Evolutionary conservation across 2,113 vertebrate species (phyloP).

Genomic region (Heptranchias perlo): DNA sequence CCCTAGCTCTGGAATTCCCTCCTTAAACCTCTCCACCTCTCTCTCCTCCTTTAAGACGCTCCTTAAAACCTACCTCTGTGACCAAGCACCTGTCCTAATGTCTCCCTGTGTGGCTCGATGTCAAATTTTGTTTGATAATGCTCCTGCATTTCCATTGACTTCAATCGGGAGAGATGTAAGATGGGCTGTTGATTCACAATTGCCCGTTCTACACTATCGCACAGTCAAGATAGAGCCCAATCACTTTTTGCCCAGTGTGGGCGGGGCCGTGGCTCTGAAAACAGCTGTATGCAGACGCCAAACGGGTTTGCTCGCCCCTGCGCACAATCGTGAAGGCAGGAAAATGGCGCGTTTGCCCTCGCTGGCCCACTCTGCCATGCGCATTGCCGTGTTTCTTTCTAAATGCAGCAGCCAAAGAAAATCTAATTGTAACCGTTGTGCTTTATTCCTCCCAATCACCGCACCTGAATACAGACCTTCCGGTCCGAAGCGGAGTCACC

Average conservation of each 20-base stretch:
- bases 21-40: no score
- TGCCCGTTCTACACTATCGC: background rate
- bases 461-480: background rate
- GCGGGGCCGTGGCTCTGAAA: background rate
- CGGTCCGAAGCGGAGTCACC: background rate
- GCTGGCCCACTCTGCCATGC: background rate
- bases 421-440: background rate
- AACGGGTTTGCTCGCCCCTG: no score
- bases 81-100: no score
- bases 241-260: background rate
- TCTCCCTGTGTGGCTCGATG: no score
- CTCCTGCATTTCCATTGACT: background rate
- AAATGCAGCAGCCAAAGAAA: background rate
- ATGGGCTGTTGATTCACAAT: background rate
- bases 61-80: no score
- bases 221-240: background rate
- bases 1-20: no score
- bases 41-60: no score
- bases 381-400: background rate
- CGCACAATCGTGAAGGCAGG: background rate
- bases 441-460: background rate
- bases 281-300: background rate
- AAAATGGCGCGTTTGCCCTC: background rate
- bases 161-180: background rate
- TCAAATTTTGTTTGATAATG: no score